phyloP scores from a whole-genome alignment of 1,140 invertebrate genomes.

The Caenorhabditis briggsae region DNA sequence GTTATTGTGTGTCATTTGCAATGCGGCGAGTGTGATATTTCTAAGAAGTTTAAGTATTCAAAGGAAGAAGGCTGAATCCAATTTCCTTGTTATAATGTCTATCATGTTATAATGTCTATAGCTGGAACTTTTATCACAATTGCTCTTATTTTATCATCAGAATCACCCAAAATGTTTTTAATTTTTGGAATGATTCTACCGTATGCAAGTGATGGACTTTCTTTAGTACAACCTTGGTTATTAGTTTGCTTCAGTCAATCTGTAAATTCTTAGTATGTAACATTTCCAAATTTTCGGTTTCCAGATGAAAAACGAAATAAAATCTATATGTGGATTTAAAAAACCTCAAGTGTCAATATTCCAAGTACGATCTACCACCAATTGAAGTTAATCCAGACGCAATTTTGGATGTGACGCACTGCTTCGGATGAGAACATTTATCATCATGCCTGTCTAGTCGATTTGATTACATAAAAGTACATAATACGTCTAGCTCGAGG shows the following conservation, averaged over 20 bases:
- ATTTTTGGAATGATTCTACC: neutral
- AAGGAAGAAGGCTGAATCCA: conserved; percentile 30
- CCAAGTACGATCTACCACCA: neutral
- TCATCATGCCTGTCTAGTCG: too few relatives aligned
- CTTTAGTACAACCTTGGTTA: neutral
- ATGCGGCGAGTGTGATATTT: neutral
- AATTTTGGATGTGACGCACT: too few relatives aligned
- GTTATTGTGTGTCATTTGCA: neutral
- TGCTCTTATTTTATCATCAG: neutral
- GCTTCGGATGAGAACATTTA: too few relatives aligned
- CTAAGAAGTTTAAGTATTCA: conserved; percentile 4
- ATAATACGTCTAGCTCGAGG: too few relatives aligned
- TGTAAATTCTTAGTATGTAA: neutral
- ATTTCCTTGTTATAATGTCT: conserved; percentile 1
- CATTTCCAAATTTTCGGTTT: too few relatives aligned
- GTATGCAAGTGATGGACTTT: neutral
- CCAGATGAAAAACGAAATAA: neutral
- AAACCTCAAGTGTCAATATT: neutral
- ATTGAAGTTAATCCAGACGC: neutral
- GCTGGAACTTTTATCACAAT: neutral
- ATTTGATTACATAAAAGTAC: too few relatives aligned
- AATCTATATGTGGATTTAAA: neutral
- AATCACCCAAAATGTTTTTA: neutral
- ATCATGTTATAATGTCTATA: neutral
- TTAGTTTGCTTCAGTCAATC: neutral